Conservation (phyloP, 2,888 invertebrate genomes). For the Cylindroiulus punctatus region DNA sequence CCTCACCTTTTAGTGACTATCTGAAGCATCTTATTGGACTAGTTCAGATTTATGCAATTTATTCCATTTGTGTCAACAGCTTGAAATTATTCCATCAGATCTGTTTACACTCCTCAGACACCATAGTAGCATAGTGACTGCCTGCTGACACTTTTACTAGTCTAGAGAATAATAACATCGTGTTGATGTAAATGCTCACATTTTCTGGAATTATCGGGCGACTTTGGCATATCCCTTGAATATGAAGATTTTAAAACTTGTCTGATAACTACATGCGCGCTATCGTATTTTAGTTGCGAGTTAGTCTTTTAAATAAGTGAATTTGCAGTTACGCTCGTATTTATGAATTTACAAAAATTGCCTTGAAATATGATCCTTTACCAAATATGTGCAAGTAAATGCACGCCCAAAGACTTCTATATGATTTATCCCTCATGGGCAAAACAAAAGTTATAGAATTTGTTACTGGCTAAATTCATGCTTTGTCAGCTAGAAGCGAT, state of each 20-base stretch:
- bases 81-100: too few species aligned
- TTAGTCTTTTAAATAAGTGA: too few species aligned
- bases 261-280: too few species aligned
- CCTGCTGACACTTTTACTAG: too few species aligned
- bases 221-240: too few species aligned
- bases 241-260: too few species aligned
- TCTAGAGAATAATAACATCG: background rate
- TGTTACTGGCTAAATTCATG: background rate
- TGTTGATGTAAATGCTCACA: background rate
- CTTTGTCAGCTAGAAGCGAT: background rate
- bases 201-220: too few species aligned
- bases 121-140: too few species aligned
- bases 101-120: too few species aligned
- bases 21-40: background rate
- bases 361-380: background rate
- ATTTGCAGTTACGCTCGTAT: too few species aligned
- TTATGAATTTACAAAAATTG: background rate
- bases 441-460: background rate
- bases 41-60: background rate
- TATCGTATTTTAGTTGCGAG: too few species aligned
- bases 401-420: background rate
- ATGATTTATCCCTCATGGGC: background rate
- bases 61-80: too few species aligned
- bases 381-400: background rate
- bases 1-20: background rate